Conservation (phyloP, 2,113 vertebrate genomes). For the Oophaga pumilio region DNA sequence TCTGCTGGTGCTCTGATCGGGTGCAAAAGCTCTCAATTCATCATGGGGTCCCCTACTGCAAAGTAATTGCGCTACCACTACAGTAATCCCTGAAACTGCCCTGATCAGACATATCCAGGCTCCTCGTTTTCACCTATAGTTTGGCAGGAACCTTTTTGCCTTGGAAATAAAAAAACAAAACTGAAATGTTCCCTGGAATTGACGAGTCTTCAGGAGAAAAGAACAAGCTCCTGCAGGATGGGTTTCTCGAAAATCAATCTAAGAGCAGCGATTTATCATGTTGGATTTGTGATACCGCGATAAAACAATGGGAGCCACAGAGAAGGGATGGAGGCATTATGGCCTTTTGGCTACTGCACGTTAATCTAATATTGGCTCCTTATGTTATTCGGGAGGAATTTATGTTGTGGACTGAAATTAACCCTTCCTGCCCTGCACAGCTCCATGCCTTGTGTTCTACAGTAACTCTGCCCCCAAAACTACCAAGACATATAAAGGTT, state of each 20-base stretch:
- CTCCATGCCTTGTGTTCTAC: not conserved
- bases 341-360: not conserved
- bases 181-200: not conserved
- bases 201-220: not conserved
- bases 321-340: constrained; percentile 1
- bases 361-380: constrained; percentile 7
- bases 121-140: not conserved
- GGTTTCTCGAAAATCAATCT: not conserved
- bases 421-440: not conserved
- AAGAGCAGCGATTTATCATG: not conserved
- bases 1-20: not conserved
- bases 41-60: not conserved
- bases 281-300: not conserved
- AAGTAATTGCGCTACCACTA: not conserved
- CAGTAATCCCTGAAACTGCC: not conserved
- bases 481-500: too few relatives aligned
- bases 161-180: not conserved
- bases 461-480: not conserved
- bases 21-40: not conserved
- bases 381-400: not conserved
- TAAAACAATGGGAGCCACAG: not conserved
- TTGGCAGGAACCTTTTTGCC: not conserved
- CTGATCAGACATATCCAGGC: not conserved
- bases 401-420: not conserved
- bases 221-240: not conserved